These are phyloP conservation scores for Camarhynchus parvulus DNA, from an alignment of 2,113 vertebrate species.

Conservation along the genomic window DNA sequence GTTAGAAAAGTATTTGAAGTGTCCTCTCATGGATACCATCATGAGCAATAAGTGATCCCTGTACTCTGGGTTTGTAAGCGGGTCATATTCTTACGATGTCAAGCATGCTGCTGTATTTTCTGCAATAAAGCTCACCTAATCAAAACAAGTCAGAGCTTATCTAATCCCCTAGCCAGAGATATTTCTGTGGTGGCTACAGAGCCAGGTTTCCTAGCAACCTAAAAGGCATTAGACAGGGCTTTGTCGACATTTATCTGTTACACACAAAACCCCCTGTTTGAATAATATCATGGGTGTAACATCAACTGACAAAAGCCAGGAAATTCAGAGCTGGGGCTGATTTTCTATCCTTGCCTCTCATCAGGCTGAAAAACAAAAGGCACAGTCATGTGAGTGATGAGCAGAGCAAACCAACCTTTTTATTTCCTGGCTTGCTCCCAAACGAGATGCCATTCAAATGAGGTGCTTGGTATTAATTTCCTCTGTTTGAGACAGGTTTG, in stretches of 20 bases:
- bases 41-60: not conserved
- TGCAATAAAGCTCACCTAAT: conserved; percentile 54
- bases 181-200: conserved; percentile 68
- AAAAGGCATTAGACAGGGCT: conserved; percentile 48
- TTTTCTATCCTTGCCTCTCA: conserved; percentile 26
- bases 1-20: not conserved
- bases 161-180: conserved; percentile 54
- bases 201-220: conserved; percentile 76
- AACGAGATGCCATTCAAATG: not conserved
- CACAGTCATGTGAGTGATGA: not conserved
- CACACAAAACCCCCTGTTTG: conserved; percentile 13
- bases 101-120: conserved; percentile 23
- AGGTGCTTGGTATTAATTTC: not conserved
- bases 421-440: conserved; percentile 43
- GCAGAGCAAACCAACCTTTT: not conserved
- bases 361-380: conserved; percentile 26
- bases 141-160: conserved; percentile 67
- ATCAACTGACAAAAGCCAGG: conserved; percentile 39
- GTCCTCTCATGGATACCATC: not conserved
- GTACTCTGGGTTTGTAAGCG: not conserved
- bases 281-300: conserved; percentile 47
- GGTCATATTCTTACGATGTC: conserved; percentile 1
- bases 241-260: conserved; percentile 60
- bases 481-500: conserved; percentile 14
- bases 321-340: conserved; percentile 38